Conservation (phyloP, 37 sponge, comb jelly and placozoan species). For the Mnemiopsis leidyi region DNA sequence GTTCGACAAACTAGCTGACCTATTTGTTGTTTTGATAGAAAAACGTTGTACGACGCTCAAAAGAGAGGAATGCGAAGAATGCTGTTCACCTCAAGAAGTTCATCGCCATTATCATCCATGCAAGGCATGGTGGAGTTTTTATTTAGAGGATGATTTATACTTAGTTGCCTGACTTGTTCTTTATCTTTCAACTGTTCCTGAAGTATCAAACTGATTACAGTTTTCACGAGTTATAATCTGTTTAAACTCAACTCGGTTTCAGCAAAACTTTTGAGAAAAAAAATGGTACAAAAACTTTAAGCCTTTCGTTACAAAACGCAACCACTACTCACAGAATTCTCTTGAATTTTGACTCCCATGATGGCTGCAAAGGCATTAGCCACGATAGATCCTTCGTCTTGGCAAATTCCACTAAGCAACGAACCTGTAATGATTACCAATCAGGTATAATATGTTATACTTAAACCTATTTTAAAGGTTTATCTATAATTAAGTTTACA, state of each 20-base stretch:
- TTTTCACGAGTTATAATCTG: too few species aligned
- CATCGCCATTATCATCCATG: slow-evolving; percentile 9
- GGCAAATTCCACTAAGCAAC: slow-evolving; percentile 46
- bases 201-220: not conserved
- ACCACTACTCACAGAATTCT: not conserved
- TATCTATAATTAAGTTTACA: too few species aligned
- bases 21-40: not conserved
- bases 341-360: not conserved
- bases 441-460: not conserved
- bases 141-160: not conserved
- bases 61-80: not conserved
- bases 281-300: not conserved
- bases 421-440: not conserved
- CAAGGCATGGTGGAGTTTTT: not conserved
- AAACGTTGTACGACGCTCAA: not conserved
- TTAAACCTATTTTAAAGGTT: too few species aligned
- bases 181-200: not conserved
- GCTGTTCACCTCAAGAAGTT: not conserved
- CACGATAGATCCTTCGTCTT: not conserved
- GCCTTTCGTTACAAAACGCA: too few species aligned
- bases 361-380: not conserved
- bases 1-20: too few species aligned
- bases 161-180: not conserved
- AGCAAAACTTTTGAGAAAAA: not conserved
- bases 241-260: not conserved